Conservation (phyloP, 2,797 vertebrate species). For the Hemibagrus guttatus region DNA sequence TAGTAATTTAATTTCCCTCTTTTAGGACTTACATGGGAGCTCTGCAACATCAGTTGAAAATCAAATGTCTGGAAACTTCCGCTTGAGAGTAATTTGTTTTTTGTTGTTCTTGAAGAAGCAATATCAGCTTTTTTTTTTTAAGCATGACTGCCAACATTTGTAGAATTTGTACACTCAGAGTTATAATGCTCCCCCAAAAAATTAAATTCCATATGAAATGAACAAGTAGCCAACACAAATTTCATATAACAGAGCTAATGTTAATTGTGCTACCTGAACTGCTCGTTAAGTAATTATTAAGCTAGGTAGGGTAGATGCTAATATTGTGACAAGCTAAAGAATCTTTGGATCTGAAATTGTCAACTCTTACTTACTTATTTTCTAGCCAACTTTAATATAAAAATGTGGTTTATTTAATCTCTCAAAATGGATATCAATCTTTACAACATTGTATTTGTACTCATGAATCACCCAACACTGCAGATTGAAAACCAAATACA, state of each 20-base stretch:
- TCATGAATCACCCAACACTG: not conserved
- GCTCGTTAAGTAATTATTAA: too few species aligned
- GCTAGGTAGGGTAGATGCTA: too few species aligned
- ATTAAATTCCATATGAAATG: too few species aligned
- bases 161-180: too few species aligned
- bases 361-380: not conserved
- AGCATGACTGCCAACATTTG: too few species aligned
- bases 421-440: not conserved
- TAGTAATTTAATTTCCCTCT: not conserved
- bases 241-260: too few species aligned
- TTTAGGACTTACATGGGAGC: not conserved
- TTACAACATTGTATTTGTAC: not conserved
- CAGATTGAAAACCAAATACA: not conserved
- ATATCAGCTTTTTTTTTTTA: too few species aligned
- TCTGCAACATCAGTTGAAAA: not conserved
- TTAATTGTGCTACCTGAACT: too few species aligned
- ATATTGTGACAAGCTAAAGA: not conserved
- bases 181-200: too few species aligned
- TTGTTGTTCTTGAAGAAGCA: too few species aligned
- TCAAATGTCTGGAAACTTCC: not conserved
- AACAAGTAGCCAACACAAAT: too few species aligned
- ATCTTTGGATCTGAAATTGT: not conserved
- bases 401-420: not conserved
- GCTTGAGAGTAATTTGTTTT: not conserved
- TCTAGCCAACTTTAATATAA: not conserved